Conservation (phyloP, 2,113 vertebrate species). For the Alosa alosa region DNA sequence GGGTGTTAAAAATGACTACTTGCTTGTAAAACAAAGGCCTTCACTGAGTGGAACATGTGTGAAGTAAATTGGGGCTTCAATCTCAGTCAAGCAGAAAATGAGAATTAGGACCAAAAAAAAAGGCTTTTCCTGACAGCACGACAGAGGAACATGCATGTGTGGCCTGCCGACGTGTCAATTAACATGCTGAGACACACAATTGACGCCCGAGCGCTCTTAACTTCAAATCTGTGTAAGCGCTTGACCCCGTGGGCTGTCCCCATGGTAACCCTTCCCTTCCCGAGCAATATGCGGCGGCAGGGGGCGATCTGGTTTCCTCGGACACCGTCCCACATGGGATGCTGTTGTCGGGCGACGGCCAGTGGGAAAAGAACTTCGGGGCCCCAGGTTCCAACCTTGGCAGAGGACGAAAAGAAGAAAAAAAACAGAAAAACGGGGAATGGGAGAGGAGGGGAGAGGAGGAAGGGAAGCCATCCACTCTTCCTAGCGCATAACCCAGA, state of each 20-base stretch:
- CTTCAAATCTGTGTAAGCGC: neutral
- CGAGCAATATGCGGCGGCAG: slow-evolving; percentile 30
- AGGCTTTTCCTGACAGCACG: neutral
- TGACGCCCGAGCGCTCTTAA: neutral
- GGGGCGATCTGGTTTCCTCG: slow-evolving; percentile 47
- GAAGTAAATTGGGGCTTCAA: slow-evolving; percentile 37
- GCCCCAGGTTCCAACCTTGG: slow-evolving; percentile 55
- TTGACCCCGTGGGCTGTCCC: neutral
- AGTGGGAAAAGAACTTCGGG: slow-evolving; percentile 48
- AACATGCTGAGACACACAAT: neutral
- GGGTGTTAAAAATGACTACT: slow-evolving; percentile 39
- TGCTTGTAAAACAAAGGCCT: slow-evolving; percentile 33
- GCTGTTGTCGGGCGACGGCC: slow-evolving; percentile 56
- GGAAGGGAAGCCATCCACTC: neutral
- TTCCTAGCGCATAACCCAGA: neutral
- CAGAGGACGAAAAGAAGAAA: slow-evolving; percentile 44
- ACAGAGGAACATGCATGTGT: neutral
- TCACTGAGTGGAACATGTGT: slow-evolving; percentile 45
- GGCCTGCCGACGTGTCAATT: slow-evolving; percentile 11
- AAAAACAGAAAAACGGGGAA: neutral
- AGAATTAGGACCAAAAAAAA: neutral
- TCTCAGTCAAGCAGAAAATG: slow-evolving; percentile 24
- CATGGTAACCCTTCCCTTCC: neutral
- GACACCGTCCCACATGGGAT: slow-evolving; percentile 40
- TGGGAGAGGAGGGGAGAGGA: neutral